These are phyloP conservation scores for Luscinia luscinia DNA, from an alignment of 2,797 vertebrate species.

Conservation along the genomic window DNA sequence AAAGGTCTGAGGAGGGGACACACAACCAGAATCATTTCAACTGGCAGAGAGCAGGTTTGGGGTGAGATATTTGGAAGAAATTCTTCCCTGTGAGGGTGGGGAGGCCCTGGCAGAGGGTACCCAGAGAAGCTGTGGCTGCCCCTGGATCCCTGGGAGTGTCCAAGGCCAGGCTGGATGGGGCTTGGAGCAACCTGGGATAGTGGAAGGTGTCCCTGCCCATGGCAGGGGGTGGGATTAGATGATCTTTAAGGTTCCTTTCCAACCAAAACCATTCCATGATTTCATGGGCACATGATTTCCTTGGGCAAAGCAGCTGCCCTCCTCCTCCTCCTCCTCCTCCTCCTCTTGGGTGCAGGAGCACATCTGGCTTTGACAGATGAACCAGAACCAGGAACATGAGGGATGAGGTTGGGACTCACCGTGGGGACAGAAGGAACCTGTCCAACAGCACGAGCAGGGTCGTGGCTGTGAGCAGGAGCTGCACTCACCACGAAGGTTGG, in stretches of 20 bases:
- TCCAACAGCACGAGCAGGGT: fast-evolving
- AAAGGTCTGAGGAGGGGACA: neutral
- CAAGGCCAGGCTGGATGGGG: fast-evolving
- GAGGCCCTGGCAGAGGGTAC: neutral
- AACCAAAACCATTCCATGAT: neutral
- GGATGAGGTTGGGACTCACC: neutral
- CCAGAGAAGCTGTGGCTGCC: neutral
- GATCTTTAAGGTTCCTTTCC: neutral
- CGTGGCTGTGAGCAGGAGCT: neutral
- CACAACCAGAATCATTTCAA: neutral
- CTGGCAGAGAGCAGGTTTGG: neutral
- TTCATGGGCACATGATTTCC: neutral
- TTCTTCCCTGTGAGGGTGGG: fast-evolving
- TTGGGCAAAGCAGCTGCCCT: neutral
- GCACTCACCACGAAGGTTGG: neutral
- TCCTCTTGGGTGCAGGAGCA: neutral
- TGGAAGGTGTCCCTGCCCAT: neutral
- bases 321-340: neutral
- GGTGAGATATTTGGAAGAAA: neutral
- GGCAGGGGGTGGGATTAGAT: neutral
- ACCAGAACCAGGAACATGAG: neutral
- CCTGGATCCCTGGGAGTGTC: neutral
- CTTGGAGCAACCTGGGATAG: fast-evolving
- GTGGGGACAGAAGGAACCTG: neutral
- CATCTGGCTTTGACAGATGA: neutral